Percentiles rank a stretch among this genome's conserved stretches.
These are phyloP conservation scores for Acrocephalus arundinaceus DNA, from an alignment of 2,113 vertebrate species.

Conservation along the genomic window DNA sequence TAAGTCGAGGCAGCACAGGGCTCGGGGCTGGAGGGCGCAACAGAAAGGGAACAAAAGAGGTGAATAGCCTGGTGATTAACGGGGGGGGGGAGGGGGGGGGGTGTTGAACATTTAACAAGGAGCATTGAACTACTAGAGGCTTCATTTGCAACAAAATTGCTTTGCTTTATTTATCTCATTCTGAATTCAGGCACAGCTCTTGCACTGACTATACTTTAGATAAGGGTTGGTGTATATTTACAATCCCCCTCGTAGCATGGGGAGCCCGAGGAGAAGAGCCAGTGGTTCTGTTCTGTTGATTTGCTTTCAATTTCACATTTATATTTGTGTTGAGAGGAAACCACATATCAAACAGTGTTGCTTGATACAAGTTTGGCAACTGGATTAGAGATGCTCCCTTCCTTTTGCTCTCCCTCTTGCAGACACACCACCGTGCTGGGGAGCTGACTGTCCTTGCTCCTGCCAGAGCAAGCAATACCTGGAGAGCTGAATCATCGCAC, in stretches of 20 bases:
- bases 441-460: not conserved
- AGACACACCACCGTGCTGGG: rapidly evolving
- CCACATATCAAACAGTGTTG: rapidly evolving
- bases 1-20: too few species aligned
- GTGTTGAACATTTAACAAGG: too few species aligned
- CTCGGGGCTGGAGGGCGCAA: too few species aligned
- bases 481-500: not conserved
- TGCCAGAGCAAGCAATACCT: not conserved
- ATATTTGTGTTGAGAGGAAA: not conserved
- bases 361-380: not conserved
- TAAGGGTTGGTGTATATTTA: not conserved
- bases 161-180: too few species aligned
- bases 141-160: too few species aligned
- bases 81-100: too few species aligned
- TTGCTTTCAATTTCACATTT: not conserved
- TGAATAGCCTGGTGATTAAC: too few species aligned
- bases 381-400: not conserved
- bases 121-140: too few species aligned
- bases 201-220: not conserved
- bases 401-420: not conserved
- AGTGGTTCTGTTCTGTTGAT: rapidly evolving
- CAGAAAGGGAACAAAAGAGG: too few species aligned
- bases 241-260: rapidly evolving
- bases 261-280: not conserved
- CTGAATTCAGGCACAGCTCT: not conserved